phyloP scores from a whole-genome alignment of 2,113 vertebrate genomes.

The Bucco capensis region DNA sequence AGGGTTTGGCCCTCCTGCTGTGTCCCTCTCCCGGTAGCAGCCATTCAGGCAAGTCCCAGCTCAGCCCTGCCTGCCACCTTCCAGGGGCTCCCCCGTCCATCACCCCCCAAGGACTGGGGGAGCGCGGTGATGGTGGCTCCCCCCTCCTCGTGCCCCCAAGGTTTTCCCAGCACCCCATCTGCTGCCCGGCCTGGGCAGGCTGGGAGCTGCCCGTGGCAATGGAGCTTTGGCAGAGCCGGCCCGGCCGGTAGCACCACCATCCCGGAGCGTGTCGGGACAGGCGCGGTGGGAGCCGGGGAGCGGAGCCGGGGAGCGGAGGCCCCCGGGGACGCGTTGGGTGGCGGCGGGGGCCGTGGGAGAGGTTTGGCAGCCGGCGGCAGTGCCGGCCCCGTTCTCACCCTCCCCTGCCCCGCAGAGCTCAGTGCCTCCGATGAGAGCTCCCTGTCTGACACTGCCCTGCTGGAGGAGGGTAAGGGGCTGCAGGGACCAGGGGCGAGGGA shows the following conservation, averaged over 20 bases:
- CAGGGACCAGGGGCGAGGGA: not conserved
- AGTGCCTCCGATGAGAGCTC: not conserved
- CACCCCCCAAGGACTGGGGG: not conserved
- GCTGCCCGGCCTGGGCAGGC: not conserved
- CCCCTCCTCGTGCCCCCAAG: not conserved
- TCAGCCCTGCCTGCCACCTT: not conserved
- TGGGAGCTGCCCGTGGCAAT: not conserved
- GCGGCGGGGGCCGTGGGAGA: constrained; percentile 14
- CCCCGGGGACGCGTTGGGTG: not conserved
- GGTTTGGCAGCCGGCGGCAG: not conserved
- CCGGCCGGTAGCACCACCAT: constrained; percentile 14
- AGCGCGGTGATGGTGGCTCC: accelerated
- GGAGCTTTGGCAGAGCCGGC: constrained; percentile 11
- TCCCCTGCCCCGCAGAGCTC: not conserved
- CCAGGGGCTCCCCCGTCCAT: accelerated
- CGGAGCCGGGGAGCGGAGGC: not conserved
- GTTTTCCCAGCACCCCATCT: not conserved
- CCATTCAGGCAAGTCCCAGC: accelerated
- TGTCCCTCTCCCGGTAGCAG: not conserved
- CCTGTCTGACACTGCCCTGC: not conserved
- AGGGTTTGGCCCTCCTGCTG: accelerated
- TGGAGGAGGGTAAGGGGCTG: constrained; percentile 11
- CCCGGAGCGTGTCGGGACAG: constrained; percentile 24
- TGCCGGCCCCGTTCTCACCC: not conserved
- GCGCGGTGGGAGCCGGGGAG: not conserved